Conservation (phyloP, 2,797 vertebrate species). For the Distichodus sexfasciatus region DNA sequence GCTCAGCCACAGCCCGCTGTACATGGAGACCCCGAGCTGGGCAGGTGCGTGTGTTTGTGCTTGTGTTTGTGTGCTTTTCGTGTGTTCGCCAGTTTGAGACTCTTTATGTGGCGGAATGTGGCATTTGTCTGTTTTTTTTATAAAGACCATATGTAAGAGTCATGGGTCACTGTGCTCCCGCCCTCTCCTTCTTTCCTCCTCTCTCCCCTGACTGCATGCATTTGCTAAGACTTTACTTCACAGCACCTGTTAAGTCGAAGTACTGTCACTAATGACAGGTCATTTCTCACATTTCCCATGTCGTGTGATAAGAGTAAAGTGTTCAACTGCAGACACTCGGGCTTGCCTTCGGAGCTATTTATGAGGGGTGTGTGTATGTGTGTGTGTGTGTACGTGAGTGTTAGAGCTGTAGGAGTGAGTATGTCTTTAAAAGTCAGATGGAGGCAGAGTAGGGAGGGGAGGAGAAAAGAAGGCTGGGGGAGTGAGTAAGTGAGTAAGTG, state of each 20-base stretch:
- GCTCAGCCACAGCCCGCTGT: constrained; percentile 44
- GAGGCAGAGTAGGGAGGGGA: constrained; percentile 29
- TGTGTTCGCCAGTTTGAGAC: not conserved
- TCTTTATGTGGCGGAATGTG: not conserved
- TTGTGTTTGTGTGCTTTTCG: not conserved
- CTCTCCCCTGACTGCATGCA: too few relatives aligned
- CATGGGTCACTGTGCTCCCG: not conserved
- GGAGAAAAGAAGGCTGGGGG: constrained; percentile 8
- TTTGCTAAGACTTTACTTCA: too few relatives aligned
- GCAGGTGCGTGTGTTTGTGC: constrained; percentile 48
- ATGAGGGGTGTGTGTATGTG: constrained; percentile 7
- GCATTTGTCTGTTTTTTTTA: not conserved
- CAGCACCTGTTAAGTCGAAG: too few relatives aligned
- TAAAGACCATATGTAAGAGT: too few relatives aligned
- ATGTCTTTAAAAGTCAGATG: constrained; percentile 37
- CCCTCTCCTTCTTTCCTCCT: not conserved
- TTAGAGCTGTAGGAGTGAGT: constrained; percentile 38
- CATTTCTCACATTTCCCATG: constrained; percentile 19
- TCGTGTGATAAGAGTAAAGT: constrained; percentile 21
- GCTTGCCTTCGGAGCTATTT: not conserved
- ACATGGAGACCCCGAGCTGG: constrained; percentile 61
- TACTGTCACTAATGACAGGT: constrained; percentile 2
- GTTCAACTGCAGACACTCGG: constrained; percentile 12
- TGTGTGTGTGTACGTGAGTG: constrained; percentile 21
- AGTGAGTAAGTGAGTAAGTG: constrained; percentile 30